These are phyloP conservation scores for Lasioglossum morio DNA, from an alignment of 2,888 invertebrate genomes.

Conservation along the genomic window DNA sequence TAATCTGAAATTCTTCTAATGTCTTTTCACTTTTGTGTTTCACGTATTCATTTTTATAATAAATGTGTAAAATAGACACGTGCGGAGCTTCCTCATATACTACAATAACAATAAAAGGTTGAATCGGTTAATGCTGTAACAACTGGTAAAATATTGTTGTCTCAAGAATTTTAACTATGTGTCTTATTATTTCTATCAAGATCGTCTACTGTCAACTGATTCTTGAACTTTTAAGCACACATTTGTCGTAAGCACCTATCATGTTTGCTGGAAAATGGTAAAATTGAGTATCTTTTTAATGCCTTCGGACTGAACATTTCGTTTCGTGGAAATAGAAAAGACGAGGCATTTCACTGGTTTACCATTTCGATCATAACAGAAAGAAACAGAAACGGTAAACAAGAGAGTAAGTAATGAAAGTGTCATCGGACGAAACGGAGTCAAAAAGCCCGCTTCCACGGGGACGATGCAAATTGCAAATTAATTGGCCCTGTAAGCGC, in stretches of 20 bases:
- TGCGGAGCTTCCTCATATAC: too few relatives aligned
- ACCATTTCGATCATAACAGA: not conserved
- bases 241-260: not conserved
- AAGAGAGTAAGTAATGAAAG: not conserved
- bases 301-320: not conserved
- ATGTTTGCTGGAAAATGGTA: not conserved
- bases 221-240: not conserved
- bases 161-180: not conserved
- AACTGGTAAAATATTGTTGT: not conserved
- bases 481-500: slow-evolving; percentile 14
- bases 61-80: too few relatives aligned
- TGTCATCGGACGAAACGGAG: not conserved
- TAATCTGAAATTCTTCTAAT: not conserved
- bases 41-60: not conserved
- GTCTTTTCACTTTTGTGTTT: too few relatives aligned
- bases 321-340: not conserved
- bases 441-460: not conserved
- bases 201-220: not conserved
- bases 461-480: slow-evolving; percentile 6
- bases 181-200: not conserved
- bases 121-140: not conserved
- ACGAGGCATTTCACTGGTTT: not conserved
- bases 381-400: not conserved
- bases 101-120: not conserved
- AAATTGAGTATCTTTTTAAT: not conserved